These are phyloP conservation scores for Acanthosoma haemorrhoidale DNA, from an alignment of 2,888 invertebrate species.

Conservation along the genomic window DNA sequence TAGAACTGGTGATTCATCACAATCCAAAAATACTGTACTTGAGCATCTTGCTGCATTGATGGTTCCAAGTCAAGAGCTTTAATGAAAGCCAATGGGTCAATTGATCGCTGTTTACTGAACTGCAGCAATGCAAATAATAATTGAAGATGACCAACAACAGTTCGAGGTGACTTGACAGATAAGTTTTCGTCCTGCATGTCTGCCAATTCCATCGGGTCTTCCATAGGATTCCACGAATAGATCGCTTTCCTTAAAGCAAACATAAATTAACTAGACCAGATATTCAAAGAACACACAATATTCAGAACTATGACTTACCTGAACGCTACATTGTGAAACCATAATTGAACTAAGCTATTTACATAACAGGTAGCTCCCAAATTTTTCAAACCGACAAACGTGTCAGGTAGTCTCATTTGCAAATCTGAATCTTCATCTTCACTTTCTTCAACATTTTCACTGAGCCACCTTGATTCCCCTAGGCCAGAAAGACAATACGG, in stretches of 20 bases:
- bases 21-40: slow-evolving; percentile 37
- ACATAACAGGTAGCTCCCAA: slow-evolving; percentile 62
- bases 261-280: neutral
- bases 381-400: slow-evolving; percentile 57
- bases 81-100: slow-evolving; percentile 56
- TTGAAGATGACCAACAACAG: slow-evolving; percentile 54
- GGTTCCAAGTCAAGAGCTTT: slow-evolving; percentile 54
- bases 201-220: slow-evolving; percentile 46
- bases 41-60: slow-evolving; percentile 58
- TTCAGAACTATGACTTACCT: slow-evolving; percentile 44
- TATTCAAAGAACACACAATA: neutral
- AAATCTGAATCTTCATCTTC: slow-evolving; percentile 43
- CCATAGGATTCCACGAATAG: slow-evolving; percentile 52
- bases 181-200: slow-evolving; percentile 39
- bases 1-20: neutral
- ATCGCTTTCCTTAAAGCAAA: slow-evolving; percentile 46
- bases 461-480: slow-evolving; percentile 55
- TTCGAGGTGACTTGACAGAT: slow-evolving; percentile 45
- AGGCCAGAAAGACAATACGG: slow-evolving; percentile 56
- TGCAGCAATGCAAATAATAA: slow-evolving; percentile 57
- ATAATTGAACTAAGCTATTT: slow-evolving; percentile 58
- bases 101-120: slow-evolving; percentile 50
- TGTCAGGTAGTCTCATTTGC: slow-evolving; percentile 48
- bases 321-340: slow-evolving; percentile 57
- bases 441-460: slow-evolving; percentile 49